Evolutionary conservation across 2,113 vertebrate species (phyloP).

Genomic region (Pongo pygmaeus): DNA sequence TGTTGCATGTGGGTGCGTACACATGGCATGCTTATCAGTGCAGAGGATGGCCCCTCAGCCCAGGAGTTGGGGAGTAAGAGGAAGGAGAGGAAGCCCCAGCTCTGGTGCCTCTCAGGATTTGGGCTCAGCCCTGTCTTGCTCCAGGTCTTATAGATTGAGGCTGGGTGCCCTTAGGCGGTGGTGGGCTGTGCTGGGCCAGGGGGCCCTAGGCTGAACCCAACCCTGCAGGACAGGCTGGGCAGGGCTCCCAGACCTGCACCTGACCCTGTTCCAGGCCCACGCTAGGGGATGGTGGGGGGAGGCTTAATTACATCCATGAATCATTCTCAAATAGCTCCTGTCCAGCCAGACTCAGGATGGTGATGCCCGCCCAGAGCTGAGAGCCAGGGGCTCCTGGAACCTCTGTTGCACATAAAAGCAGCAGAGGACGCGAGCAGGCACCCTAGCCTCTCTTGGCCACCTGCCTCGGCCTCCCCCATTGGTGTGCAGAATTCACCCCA

Average conservation of each 20-base stretch:
- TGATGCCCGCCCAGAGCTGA: neutral
- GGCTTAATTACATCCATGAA: conserved; percentile 22
- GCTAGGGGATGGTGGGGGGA: neutral
- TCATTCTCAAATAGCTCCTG: conserved; percentile 44
- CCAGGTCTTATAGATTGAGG: neutral
- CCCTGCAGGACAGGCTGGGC: neutral
- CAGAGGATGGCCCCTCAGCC: neutral
- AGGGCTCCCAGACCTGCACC: neutral
- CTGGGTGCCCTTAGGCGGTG: neutral
- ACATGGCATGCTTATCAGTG: neutral
- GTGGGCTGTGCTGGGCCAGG: neutral
- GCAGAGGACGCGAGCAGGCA: neutral
- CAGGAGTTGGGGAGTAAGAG: neutral
- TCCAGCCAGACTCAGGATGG: neutral
- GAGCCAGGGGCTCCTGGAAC: neutral
- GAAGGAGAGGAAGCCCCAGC: neutral
- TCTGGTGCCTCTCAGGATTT: neutral
- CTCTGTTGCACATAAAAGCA: neutral
- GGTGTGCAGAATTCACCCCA: neutral
- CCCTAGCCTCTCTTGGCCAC: neutral
- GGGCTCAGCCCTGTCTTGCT: neutral
- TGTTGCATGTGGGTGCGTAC: fast-evolving
- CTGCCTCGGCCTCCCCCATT: neutral
- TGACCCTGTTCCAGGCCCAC: neutral
- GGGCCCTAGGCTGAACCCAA: neutral